Percentiles rank a stretch among this genome's conserved stretches.
Conservation (phyloP, 2,888 invertebrate species). For the Aphrophora alni region DNA sequence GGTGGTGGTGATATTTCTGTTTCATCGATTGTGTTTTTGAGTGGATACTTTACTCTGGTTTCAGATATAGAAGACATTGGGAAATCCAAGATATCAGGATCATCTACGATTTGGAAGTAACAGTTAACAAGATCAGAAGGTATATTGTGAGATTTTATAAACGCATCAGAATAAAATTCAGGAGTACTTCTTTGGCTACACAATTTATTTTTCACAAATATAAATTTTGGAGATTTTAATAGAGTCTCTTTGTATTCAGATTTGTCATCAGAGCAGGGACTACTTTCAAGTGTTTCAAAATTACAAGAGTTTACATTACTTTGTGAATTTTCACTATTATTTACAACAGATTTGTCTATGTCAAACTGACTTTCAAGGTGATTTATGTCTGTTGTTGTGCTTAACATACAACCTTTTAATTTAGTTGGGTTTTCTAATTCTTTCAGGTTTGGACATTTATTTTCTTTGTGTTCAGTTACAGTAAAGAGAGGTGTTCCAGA, state of each 20-base stretch:
- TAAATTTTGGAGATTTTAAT: conserved; percentile 22
- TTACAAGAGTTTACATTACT: background rate
- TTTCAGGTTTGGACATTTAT: no score
- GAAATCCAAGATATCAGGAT: conserved; percentile 16
- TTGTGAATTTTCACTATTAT: background rate
- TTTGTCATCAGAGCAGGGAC: background rate
- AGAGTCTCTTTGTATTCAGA: background rate
- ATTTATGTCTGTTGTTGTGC: no score
- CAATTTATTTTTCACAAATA: conserved; percentile 31
- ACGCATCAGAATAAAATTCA: background rate
- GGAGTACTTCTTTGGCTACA: background rate
- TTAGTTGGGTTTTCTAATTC: no score
- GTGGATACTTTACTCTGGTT: conserved; percentile 16
- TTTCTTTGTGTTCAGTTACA: no score
- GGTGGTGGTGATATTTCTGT: background rate
- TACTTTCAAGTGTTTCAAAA: background rate
- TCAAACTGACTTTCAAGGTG: no score
- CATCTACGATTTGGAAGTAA: conserved; percentile 29
- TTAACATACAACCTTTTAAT: no score
- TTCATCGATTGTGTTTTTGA: background rate
- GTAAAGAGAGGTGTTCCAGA: no score
- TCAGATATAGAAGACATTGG: background rate
- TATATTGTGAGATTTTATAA: background rate
- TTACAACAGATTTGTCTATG: background rate
- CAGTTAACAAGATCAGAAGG: background rate